These are phyloP conservation scores for Pseudococcus jackbeardsleyi DNA, from an alignment of 2,888 invertebrate species.

Conservation along the genomic window DNA sequence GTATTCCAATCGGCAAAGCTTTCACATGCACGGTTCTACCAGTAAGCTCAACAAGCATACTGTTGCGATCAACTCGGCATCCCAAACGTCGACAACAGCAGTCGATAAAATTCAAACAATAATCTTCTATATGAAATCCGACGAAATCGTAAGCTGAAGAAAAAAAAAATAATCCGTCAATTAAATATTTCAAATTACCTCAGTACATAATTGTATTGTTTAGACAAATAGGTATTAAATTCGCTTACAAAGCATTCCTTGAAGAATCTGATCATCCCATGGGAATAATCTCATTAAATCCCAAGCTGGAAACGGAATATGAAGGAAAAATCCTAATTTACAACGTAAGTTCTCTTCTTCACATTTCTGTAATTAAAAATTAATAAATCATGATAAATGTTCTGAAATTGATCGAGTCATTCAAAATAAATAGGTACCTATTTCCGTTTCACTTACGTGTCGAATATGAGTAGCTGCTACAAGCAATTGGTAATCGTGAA, in stretches of 20 bases:
- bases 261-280: conserved; percentile 72
- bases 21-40: conserved; percentile 87
- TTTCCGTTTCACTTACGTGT: conserved; percentile 68
- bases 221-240: background rate
- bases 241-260: conserved; percentile 71
- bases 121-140: conserved; percentile 91
- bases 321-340: conserved; percentile 73
- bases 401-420: background rate
- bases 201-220: background rate
- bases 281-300: conserved; percentile 72
- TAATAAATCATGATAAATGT: background rate
- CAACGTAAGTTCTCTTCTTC: conserved; percentile 70
- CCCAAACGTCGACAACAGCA: conserved; percentile 90
- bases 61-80: conserved; percentile 89
- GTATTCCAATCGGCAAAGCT: conserved; percentile 90
- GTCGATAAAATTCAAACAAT: conserved; percentile 91
- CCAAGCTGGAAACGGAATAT: conserved; percentile 73
- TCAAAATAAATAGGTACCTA: background rate
- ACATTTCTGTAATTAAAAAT: conserved; percentile 67
- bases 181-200: conserved; percentile 57
- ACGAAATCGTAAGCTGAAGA: conserved; percentile 88
- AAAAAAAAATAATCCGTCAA: conserved; percentile 65
- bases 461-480: conserved; percentile 72
- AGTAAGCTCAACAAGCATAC: conserved; percentile 87
- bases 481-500: conserved; percentile 74